A percentile compares a stretch with the other conserved stretches of the same genome.
Evolutionary conservation across 2,888 invertebrate genomes (phyloP).

Genomic region (Eledone cirrhosa): DNA sequence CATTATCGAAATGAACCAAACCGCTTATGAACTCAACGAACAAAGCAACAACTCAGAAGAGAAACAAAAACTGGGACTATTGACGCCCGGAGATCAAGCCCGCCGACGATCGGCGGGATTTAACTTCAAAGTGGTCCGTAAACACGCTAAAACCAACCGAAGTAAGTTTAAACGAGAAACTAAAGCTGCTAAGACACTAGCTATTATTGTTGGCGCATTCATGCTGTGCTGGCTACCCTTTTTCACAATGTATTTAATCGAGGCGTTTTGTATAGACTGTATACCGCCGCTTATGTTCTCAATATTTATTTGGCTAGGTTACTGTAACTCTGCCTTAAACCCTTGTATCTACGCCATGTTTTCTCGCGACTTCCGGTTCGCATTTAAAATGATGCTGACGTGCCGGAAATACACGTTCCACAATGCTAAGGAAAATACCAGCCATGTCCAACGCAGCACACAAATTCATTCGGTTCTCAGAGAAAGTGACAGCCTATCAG

Average conservation of each 20-base stretch:
- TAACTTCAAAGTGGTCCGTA: slow-evolving; percentile 32
- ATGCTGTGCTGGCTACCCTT: slow-evolving; percentile 97
- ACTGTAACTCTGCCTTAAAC: slow-evolving; percentile 95
- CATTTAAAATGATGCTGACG: slow-evolving; percentile 86
- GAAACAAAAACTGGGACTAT: neutral
- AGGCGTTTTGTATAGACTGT: slow-evolving; percentile 82
- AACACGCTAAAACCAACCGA: slow-evolving; percentile 87
- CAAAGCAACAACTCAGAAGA: neutral
- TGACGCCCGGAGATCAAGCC: neutral
- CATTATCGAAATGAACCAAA: neutral
- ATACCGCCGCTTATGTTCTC: slow-evolving; percentile 84
- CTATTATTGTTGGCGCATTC: slow-evolving; percentile 96
- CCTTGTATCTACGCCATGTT: slow-evolving; percentile 94
- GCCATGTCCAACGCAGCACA: neutral
- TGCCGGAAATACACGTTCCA: slow-evolving; percentile 35
- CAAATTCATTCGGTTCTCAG: neutral
- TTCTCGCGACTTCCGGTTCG: slow-evolving; percentile 93
- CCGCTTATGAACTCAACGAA: neutral
- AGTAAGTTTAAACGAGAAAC: slow-evolving; percentile 89
- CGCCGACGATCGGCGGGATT: slow-evolving; percentile 21
- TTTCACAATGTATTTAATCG: slow-evolving; percentile 91
- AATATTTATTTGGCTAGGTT: slow-evolving; percentile 95
- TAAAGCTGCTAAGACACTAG: slow-evolving; percentile 94
- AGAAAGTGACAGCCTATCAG: slow-evolving; percentile 21
- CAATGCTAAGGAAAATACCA: neutral